A percentile compares a stretch with the other conserved stretches of the same genome.
These are phyloP conservation scores for Psephotus haematonotus DNA, from an alignment of 2,113 vertebrate species.

Conservation along the genomic window DNA sequence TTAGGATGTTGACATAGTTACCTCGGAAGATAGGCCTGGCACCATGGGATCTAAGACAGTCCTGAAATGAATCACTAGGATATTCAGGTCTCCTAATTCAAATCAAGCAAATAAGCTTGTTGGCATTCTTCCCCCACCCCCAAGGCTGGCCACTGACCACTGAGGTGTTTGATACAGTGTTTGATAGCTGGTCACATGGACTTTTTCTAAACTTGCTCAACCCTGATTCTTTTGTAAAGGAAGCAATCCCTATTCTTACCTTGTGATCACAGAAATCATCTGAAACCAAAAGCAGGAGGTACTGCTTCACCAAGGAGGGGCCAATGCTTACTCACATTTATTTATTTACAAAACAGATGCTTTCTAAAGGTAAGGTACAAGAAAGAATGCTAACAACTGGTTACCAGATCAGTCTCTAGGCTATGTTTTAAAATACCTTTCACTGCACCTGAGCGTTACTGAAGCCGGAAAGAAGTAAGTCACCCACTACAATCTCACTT, in stretches of 20 bases:
- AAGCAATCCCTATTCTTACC: background rate
- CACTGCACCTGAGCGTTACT: background rate
- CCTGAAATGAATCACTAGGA: background rate
- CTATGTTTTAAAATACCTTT: background rate
- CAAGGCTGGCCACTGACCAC: background rate
- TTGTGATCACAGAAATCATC: background rate
- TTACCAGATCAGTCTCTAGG: background rate
- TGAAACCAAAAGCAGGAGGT: background rate
- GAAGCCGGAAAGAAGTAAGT: background rate
- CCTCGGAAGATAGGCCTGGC: background rate
- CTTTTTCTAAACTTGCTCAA: background rate
- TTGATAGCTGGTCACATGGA: background rate
- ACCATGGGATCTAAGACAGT: background rate
- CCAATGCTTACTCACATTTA: background rate
- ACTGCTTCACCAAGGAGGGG: background rate
- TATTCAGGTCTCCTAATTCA: background rate
- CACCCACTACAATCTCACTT: background rate
- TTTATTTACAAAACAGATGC: background rate
- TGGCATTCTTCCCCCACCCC: background rate
- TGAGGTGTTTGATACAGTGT: fast-evolving
- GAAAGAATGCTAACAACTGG: background rate
- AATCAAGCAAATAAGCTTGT: background rate
- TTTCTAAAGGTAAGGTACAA: background rate
- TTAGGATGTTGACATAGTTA: background rate
- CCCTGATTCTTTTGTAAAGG: background rate